Conservation (phyloP, 2,888 invertebrate species). For the Scaptomyza tumidula region DNA sequence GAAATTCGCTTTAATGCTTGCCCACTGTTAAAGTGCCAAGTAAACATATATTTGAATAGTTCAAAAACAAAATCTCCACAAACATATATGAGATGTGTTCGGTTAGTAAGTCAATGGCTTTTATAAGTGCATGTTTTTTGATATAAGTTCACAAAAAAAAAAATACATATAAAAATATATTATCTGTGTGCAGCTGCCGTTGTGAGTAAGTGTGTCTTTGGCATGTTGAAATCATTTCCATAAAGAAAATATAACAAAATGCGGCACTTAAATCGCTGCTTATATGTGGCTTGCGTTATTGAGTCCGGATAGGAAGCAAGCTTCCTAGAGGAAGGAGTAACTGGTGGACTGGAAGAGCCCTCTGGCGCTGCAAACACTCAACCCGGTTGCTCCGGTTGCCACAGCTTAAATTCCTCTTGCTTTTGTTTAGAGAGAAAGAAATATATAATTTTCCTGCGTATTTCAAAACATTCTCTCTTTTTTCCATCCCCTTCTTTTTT, state of each 20-base stretch:
- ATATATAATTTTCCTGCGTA: slow-evolving; percentile 67
- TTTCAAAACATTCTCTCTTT: slow-evolving; percentile 29
- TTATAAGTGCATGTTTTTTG: slow-evolving; percentile 4
- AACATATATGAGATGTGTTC: not conserved
- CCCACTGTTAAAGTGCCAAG: not conserved
- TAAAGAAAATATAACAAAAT: slow-evolving; percentile 36
- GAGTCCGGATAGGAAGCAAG: slow-evolving; percentile 23
- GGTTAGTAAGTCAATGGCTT: slow-evolving; percentile 5
- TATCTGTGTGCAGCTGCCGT: slow-evolving; percentile 1
- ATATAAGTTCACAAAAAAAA: slow-evolving; percentile 2
- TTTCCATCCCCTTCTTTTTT: not conserved
- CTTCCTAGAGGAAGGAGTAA: slow-evolving; percentile 15
- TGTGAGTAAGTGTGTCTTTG: slow-evolving; percentile 1
- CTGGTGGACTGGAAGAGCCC: not conserved
- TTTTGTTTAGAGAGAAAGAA: slow-evolving; percentile 62
- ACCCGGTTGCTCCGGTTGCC: slow-evolving; percentile 7
- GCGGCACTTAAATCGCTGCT: slow-evolving; percentile 22
- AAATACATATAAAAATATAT: not conserved
- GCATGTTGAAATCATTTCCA: slow-evolving; percentile 32
- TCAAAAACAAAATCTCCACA: not conserved
- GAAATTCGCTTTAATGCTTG: not conserved
- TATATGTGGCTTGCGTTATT: slow-evolving; percentile 15
- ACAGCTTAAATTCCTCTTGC: slow-evolving; percentile 39
- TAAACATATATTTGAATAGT: not conserved
- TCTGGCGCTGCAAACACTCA: slow-evolving; percentile 10